Percentiles rank a stretch among this genome's conserved stretches.
These are phyloP conservation scores for Myotis daubentonii DNA, from an alignment of 2,797 vertebrate genomes.

Conservation along the genomic window DNA sequence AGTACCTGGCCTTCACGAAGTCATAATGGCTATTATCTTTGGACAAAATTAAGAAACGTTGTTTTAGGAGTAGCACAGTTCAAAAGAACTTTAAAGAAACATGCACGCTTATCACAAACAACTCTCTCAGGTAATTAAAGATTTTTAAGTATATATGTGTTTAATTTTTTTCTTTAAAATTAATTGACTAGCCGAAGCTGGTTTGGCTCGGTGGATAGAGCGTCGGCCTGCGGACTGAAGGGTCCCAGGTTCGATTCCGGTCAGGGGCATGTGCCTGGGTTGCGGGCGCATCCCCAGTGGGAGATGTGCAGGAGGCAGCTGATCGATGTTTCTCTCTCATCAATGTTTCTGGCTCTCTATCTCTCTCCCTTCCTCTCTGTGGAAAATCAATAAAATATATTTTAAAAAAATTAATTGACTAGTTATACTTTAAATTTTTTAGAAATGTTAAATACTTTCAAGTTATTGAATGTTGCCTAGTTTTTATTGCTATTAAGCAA, in stretches of 20 bases:
- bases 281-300: no score
- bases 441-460: slow-evolving; percentile 45
- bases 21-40: slow-evolving; percentile 96
- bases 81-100: slow-evolving; percentile 93
- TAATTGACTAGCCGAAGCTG: slow-evolving; percentile 31
- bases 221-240: no score
- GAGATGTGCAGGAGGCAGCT: no score
- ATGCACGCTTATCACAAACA: slow-evolving; percentile 86
- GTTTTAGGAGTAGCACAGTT: slow-evolving; percentile 95
- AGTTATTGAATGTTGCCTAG: slow-evolving; percentile 52
- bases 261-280: no score
- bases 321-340: no score
- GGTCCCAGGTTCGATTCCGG: no score
- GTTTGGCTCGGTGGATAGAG: no score
- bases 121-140: slow-evolving; percentile 90
- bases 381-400: no score
- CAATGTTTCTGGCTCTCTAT: no score
- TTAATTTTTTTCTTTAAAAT: slow-evolving; percentile 52
- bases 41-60: slow-evolving; percentile 98
- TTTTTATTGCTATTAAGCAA: slow-evolving; percentile 44
- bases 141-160: slow-evolving; percentile 8
- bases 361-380: no score
- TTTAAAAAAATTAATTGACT: slow-evolving; percentile 52
- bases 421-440: slow-evolving; percentile 39
- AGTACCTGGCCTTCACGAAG: slow-evolving; percentile 99